Conservation (phyloP, 2,113 vertebrate species). For the Motacilla alba region DNA sequence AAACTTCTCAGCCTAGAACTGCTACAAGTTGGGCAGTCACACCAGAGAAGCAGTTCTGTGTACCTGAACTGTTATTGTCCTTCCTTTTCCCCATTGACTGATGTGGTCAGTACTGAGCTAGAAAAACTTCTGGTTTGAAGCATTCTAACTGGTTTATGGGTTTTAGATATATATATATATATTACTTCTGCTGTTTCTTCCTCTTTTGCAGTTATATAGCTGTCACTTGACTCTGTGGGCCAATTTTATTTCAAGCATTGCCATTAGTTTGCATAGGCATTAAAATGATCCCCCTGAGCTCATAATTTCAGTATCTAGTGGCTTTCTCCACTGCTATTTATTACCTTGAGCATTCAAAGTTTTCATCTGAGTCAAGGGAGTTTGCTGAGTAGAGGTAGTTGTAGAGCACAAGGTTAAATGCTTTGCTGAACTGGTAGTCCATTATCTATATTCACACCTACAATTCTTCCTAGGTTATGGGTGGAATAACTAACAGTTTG, state of each 20-base stretch:
- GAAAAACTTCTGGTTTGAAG: neutral
- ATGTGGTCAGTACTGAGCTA: neutral
- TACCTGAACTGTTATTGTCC: neutral
- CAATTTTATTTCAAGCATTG: neutral
- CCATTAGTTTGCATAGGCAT: neutral
- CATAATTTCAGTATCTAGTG: neutral
- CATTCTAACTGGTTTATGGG: neutral
- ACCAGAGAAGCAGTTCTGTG: neutral
- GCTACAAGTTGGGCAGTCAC: neutral
- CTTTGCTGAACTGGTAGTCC: neutral
- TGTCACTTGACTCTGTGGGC: neutral
- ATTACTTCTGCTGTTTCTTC: neutral
- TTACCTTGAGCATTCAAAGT: neutral
- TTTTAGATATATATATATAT: neutral
- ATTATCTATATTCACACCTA: accelerated
- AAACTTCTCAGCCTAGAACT: accelerated
- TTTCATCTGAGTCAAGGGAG: neutral
- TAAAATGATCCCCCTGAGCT: neutral
- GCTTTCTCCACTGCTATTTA: neutral
- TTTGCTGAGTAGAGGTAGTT: neutral
- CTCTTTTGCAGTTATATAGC: neutral
- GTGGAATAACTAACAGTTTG: neutral
- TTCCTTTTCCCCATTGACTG: neutral
- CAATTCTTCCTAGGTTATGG: neutral
- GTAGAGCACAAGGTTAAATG: neutral